These are phyloP conservation scores for Micoletzkya japonica DNA, from an alignment of 2,888 invertebrate species.

Conservation along the genomic window DNA sequence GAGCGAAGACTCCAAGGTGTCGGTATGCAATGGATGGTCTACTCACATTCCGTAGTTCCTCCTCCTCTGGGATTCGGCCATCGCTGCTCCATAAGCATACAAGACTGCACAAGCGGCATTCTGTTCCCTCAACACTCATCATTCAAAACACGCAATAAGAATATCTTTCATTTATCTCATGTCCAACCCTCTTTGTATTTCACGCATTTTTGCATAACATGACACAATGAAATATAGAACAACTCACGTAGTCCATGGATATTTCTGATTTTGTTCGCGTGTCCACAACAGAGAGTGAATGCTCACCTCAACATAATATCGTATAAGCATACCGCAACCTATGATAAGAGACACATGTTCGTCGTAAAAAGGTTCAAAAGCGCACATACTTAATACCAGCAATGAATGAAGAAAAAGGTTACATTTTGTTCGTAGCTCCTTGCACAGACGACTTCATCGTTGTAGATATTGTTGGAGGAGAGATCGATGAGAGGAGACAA, in stretches of 20 bases:
- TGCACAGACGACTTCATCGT: slow-evolving; percentile 30
- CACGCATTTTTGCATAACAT: not conserved
- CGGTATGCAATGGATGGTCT: not conserved
- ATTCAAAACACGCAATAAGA: not conserved
- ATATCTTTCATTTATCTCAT: not conserved
- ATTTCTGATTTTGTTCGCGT: slow-evolving; percentile 59
- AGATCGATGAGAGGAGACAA: slow-evolving; percentile 58
- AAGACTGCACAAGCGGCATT: slow-evolving; percentile 60
- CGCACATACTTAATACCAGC: no score
- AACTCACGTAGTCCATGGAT: slow-evolving; percentile 60
- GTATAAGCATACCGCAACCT: not conserved
- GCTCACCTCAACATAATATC: not conserved
- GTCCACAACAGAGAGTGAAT: slow-evolving; percentile 51
- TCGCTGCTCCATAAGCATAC: slow-evolving; percentile 56
- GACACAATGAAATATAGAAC: slow-evolving; percentile 1
- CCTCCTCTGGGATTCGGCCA: slow-evolving; percentile 51
- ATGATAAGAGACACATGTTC: not conserved
- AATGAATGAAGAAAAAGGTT: no score
- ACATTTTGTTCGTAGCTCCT: no score
- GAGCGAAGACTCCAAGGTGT: not conserved
- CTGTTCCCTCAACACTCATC: slow-evolving; percentile 47
- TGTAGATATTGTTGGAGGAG: slow-evolving; percentile 53
- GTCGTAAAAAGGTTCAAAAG: no score
- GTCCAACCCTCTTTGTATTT: not conserved
- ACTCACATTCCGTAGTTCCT: not conserved